Conservation (phyloP, 2,113 vertebrate genomes). For the Microcebus lehilahytsara region DNA sequence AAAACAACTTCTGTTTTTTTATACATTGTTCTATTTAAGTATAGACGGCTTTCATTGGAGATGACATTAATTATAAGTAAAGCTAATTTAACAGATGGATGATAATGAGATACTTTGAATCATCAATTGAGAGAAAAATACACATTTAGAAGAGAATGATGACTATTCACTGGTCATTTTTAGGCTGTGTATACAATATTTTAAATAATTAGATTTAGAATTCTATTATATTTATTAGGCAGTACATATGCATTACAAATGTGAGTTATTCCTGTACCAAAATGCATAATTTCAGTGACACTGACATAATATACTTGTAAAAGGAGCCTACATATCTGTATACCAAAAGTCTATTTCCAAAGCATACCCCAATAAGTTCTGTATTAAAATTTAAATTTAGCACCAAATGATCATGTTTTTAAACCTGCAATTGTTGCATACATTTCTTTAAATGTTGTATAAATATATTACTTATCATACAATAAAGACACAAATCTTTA, state of each 20-base stretch:
- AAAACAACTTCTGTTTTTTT: conserved; percentile 24
- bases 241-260: background rate
- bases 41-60: conserved; percentile 67
- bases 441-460: background rate
- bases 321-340: background rate
- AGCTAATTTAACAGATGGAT: conserved; percentile 70
- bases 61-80: conserved; percentile 73
- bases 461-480: background rate
- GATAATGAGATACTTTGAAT: conserved; percentile 44
- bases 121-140: conserved; percentile 2
- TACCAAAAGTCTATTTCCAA: background rate
- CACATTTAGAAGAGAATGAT: background rate
- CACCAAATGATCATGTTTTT: background rate
- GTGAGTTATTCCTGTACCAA: background rate
- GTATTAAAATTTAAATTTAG: background rate
- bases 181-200: background rate
- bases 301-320: background rate
- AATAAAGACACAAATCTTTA: background rate
- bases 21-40: conserved; percentile 19
- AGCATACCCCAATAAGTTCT: background rate
- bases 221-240: background rate
- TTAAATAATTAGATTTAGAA: conserved; percentile 23
- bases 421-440: background rate
- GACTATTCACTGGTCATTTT: background rate
- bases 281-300: background rate